Conservation (phyloP, 2,888 invertebrate species). For the Macrosiphum euphorbiae region DNA sequence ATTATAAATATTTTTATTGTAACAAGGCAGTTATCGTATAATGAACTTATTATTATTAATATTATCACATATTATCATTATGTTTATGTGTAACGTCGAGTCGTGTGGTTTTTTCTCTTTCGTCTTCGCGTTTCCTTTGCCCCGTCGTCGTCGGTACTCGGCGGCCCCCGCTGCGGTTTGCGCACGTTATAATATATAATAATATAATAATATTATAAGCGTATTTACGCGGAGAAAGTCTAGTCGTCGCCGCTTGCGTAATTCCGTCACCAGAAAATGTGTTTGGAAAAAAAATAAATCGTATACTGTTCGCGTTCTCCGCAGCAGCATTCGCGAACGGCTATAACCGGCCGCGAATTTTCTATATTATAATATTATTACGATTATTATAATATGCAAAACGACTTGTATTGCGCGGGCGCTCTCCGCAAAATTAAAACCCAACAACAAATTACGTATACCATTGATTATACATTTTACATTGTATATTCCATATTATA, state of each 20-base stretch:
- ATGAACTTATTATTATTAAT: background rate
- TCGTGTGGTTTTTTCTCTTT: background rate
- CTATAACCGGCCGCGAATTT: background rate
- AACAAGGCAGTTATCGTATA: background rate
- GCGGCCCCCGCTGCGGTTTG: background rate
- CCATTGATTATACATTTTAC: background rate
- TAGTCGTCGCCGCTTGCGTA: conserved; percentile 18
- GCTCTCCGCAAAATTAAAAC: background rate
- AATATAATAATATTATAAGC: background rate
- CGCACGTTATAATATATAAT: background rate
- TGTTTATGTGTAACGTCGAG: background rate
- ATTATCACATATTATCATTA: background rate
- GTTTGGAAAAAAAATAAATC: conserved; percentile 11
- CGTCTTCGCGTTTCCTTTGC: background rate
- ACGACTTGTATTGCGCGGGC: background rate
- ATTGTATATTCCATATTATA: background rate
- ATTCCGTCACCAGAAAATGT: background rate
- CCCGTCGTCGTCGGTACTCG: background rate
- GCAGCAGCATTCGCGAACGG: background rate
- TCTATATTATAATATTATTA: background rate
- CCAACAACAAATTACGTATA: background rate
- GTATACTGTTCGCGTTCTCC: background rate
- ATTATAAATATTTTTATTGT: background rate
- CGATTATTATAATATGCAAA: background rate
- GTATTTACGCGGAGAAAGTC: conserved; percentile 36